phyloP scores from a whole-genome alignment of 2,113 vertebrate genomes.

The Gopherus evgoodei region DNA sequence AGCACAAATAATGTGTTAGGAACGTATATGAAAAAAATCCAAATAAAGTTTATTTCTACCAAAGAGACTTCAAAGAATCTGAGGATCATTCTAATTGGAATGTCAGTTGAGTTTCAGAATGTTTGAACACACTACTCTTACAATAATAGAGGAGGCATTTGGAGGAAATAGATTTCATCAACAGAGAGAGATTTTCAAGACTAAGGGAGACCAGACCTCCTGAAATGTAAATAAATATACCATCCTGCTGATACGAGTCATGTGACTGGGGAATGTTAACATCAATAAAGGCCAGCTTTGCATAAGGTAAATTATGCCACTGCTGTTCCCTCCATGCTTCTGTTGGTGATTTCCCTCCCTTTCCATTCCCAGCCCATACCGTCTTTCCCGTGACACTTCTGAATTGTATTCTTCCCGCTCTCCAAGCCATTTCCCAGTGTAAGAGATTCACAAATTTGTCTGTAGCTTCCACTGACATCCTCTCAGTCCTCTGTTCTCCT shows the following conservation, averaged over 20 bases:
- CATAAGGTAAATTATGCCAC: neutral
- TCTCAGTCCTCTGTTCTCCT: neutral
- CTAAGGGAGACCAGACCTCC: neutral
- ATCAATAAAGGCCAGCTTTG: neutral
- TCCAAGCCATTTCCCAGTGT: neutral
- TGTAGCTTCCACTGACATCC: neutral
- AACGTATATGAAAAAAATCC: neutral
- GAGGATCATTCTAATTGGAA: neutral
- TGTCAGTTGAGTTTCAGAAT: neutral
- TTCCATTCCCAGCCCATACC: neutral
- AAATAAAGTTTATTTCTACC: neutral
- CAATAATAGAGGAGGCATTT: neutral
- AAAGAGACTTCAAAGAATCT: neutral
- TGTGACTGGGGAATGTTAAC: neutral
- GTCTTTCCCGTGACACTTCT: neutral
- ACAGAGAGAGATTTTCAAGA: neutral
- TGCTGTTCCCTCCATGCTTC: neutral
- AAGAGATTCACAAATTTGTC: neutral
- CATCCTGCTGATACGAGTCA: neutral
- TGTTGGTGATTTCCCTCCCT: neutral
- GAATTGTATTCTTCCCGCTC: neutral
- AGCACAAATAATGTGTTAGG: neutral
- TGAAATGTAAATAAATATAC: neutral
- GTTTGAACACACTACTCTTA: neutral
- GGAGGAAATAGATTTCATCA: neutral